phyloP scores from a whole-genome alignment of 2,888 invertebrate genomes.

The Nematopogon swammerdamellus region DNA sequence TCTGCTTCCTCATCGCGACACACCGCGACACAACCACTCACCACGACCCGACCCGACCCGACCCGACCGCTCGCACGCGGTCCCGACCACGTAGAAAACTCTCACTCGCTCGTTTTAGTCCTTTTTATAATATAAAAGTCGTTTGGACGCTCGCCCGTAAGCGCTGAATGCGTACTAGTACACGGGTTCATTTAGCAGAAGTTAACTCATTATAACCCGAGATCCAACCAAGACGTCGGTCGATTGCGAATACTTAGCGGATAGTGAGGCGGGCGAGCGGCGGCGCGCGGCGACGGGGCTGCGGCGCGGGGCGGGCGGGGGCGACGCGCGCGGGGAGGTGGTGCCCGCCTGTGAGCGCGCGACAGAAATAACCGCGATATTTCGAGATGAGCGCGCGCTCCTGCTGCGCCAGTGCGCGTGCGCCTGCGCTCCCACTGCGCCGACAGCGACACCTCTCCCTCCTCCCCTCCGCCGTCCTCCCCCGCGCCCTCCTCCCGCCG shows the following conservation, averaged over 20 bases:
- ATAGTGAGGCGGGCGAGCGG: constrained; percentile 56
- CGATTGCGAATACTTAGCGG: constrained; percentile 90
- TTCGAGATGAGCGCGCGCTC: constrained; percentile 41
- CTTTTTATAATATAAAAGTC: constrained; percentile 29
- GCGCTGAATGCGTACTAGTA: constrained; percentile 26
- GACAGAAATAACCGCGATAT: constrained; percentile 53
- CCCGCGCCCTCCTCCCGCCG: no score
- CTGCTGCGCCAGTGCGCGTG: no score
- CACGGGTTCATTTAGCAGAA: constrained; percentile 67
- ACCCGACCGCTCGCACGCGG: constrained; percentile 41
- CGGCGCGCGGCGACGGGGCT: constrained; percentile 15
- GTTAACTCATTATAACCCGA: constrained; percentile 75
- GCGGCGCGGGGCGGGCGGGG: constrained; percentile 17
- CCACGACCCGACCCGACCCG: constrained; percentile 20
- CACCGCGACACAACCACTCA: no score
- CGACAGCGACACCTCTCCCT: constrained; percentile 8
- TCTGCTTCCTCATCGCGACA: constrained; percentile 75
- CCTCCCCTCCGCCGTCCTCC: no score
- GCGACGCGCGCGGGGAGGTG: no score
- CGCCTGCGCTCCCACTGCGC: constrained; percentile 18
- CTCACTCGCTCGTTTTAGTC: constrained; percentile 48
- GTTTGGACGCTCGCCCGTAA: constrained; percentile 28
- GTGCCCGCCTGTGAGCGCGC: constrained; percentile 30
- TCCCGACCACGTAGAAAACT: constrained; percentile 26
- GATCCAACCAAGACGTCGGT: constrained; percentile 86